Evolutionary conservation across 2,797 vertebrate species (phyloP).

Genomic region (Apodemus agrarius): DNA sequence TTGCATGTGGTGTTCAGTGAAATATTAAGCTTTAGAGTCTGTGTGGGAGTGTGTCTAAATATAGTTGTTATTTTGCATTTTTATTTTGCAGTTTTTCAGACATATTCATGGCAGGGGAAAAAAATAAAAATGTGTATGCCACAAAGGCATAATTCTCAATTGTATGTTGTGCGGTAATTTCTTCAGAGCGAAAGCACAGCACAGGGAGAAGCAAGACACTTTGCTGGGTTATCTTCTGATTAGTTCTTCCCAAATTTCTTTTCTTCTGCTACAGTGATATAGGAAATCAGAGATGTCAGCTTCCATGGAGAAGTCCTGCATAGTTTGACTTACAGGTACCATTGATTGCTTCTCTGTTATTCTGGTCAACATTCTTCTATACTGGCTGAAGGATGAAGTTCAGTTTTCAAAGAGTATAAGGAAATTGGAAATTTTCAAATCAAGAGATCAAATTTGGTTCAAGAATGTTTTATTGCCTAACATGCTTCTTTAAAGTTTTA

Average conservation of each 20-base stretch:
- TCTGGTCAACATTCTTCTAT: background rate
- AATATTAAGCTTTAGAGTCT: constrained; percentile 79
- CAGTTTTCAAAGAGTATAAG: constrained; percentile 39
- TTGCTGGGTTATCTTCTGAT: background rate
- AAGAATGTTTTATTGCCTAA: background rate
- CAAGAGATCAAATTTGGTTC: background rate
- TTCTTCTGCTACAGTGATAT: background rate
- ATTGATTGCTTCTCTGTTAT: constrained; percentile 42
- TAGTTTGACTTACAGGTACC: constrained; percentile 41
- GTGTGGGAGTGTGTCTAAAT: constrained; percentile 80
- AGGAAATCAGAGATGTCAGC: background rate
- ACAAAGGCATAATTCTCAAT: constrained; percentile 52
- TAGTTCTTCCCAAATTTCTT: background rate
- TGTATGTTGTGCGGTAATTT: constrained; percentile 52
- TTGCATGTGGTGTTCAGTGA: constrained; percentile 77
- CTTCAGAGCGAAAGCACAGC: background rate
- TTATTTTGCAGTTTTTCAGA: constrained; percentile 74
- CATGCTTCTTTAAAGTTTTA: background rate
- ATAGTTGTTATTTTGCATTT: constrained; percentile 81
- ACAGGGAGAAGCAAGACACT: constrained; percentile 5
- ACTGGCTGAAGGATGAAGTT: background rate
- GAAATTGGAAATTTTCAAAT: background rate
- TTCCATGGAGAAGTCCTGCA: constrained; percentile 16
- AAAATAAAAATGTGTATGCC: constrained; percentile 21
- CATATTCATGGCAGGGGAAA: constrained; percentile 56